phyloP scores from a whole-genome alignment of 2,888 invertebrate species.

The Melinaea marsaeus region DNA sequence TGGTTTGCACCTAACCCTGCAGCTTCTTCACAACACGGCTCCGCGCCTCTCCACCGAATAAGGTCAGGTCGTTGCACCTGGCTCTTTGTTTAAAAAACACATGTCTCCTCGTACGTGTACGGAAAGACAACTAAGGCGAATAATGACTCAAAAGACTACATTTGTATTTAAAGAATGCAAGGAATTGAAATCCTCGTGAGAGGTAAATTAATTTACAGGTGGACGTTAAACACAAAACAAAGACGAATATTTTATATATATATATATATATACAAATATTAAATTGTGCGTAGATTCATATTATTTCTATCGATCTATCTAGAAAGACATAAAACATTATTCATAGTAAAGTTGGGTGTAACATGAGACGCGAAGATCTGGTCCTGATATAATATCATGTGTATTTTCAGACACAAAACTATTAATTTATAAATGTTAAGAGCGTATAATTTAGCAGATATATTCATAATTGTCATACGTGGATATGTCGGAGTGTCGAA shows the following conservation, averaged over 20 bases:
- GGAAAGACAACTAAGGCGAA: conserved; percentile 56
- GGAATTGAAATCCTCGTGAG: conserved; percentile 41
- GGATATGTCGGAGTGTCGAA: conserved; percentile 35
- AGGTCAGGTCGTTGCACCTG: conserved; percentile 66
- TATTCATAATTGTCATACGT: conserved; percentile 36
- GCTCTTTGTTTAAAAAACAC: conserved; percentile 70
- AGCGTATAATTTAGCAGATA: conserved; percentile 35
- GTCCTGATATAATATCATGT: conserved; percentile 19
- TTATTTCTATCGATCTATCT: not conserved
- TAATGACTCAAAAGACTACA: conserved; percentile 48
- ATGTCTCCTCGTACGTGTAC: conserved; percentile 59
- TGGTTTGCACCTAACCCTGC: conserved; percentile 18
- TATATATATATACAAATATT: too few species aligned
- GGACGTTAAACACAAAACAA: conserved; percentile 23
- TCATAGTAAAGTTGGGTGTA: conserved; percentile 18
- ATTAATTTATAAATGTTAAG: conserved; percentile 30
- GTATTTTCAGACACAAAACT: conserved; percentile 22
- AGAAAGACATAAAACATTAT: conserved; percentile 5
- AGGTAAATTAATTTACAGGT: conserved; percentile 33
- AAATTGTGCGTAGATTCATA: not conserved
- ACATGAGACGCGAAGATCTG: conserved; percentile 23
- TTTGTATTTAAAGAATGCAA: conserved; percentile 43
- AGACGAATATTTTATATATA: conserved; percentile 10
- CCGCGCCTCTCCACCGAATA: conserved; percentile 61
- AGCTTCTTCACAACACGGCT: conserved; percentile 37